Conservation (phyloP, 2,797 vertebrate genomes). For the Hafferia zeledoni region DNA sequence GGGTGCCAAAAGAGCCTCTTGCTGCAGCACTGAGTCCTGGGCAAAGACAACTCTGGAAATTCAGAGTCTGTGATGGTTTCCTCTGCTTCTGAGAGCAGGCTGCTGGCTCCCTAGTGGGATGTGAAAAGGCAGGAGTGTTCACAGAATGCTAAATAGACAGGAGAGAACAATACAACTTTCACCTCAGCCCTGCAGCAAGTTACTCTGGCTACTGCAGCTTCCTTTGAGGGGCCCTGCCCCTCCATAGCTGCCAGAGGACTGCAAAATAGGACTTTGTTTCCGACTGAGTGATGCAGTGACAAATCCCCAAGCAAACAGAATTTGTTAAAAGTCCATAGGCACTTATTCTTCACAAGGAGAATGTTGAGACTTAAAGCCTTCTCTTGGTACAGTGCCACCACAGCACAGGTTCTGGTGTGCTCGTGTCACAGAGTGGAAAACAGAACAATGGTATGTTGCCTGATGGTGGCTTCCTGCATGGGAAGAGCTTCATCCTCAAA, state of each 20-base stretch:
- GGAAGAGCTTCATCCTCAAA: not conserved
- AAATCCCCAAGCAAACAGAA: not conserved
- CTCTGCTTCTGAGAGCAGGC: not conserved
- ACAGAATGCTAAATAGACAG: not conserved
- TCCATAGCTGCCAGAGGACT: not conserved
- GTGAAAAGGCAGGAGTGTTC: slow-evolving; percentile 5
- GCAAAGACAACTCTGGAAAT: not conserved
- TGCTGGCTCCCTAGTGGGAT: not conserved
- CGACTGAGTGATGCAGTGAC: not conserved
- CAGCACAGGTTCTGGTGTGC: not conserved
- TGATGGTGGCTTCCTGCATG: not conserved
- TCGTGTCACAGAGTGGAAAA: not conserved
- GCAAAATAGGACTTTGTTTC: slow-evolving; percentile 19
- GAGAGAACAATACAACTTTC: not conserved
- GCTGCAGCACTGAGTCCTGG: not conserved
- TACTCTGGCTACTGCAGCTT: slow-evolving; percentile 28
- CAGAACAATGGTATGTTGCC: fast-evolving
- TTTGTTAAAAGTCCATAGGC: slow-evolving; percentile 8
- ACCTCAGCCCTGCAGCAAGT: not conserved
- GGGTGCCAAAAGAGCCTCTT: not conserved
- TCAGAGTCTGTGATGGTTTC: not conserved
- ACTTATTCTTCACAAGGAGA: slow-evolving; percentile 9
- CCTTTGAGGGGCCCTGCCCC: not conserved
- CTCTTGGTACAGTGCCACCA: not conserved
- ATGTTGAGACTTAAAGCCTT: slow-evolving; percentile 1